A percentile compares a stretch with the other conserved stretches of the same genome.
Evolutionary conservation across 2,888 invertebrate species (phyloP).

Genomic region (Lamproptera curius): DNA sequence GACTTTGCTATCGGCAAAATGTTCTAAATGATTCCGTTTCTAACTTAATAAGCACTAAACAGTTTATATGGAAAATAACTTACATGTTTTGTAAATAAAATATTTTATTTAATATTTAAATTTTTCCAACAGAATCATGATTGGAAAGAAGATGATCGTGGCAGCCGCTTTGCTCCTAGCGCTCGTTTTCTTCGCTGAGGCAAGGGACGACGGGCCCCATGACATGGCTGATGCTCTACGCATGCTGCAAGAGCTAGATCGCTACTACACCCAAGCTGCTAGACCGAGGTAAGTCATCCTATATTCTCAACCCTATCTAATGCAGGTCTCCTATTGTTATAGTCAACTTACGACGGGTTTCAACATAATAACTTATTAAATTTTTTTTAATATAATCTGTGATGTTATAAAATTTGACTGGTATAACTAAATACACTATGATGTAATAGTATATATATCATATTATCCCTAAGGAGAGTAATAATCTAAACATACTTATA

Average conservation of each 20-base stretch:
- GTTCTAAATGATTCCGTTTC: no score
- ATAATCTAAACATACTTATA: no score
- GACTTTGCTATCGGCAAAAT: no score
- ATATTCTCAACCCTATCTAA: no score
- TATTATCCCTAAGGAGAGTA: no score
- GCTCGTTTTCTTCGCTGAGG: slow-evolving; percentile 54
- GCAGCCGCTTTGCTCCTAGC: slow-evolving; percentile 56
- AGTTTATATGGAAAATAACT: no score
- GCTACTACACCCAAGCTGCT: slow-evolving; percentile 81
- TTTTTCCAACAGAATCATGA: slow-evolving; percentile 47
- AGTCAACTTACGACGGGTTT: no score
- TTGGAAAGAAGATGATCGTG: slow-evolving; percentile 60
- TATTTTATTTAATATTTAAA: no score
- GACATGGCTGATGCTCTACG: slow-evolving; percentile 83
- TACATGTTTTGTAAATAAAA: no score
- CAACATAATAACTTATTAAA: no score
- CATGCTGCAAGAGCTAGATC: slow-evolving; percentile 82
- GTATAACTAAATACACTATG: background rate
- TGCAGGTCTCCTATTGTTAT: no score
- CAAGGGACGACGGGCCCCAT: slow-evolving; percentile 71
- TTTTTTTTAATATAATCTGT: background rate
- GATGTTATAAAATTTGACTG: background rate
- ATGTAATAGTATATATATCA: background rate
- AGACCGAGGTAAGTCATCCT: slow-evolving; percentile 77
- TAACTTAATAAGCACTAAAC: no score